These are phyloP conservation scores for Punctoribates punctum DNA, from an alignment of 2,888 invertebrate genomes.

Conservation along the genomic window DNA sequence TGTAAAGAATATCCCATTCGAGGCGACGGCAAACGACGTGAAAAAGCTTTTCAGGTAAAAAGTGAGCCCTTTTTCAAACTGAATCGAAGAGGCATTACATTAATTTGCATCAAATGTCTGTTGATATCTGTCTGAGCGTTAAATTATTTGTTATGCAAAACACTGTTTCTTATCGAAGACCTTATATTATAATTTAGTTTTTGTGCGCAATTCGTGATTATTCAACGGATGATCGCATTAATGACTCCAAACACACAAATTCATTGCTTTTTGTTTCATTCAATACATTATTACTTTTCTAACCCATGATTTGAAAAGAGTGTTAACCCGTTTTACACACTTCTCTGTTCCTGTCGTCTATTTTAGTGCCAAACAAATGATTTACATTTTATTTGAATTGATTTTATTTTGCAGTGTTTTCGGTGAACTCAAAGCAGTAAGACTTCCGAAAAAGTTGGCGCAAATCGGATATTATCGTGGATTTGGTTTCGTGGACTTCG, in stretches of 20 bases:
- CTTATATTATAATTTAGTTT: slow-evolving; percentile 4
- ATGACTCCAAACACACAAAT: slow-evolving; percentile 11
- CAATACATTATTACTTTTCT: not conserved
- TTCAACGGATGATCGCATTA: slow-evolving; percentile 28
- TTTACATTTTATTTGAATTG: slow-evolving; percentile 36
- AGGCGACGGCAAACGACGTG: slow-evolving; percentile 78
- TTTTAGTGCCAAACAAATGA: not conserved
- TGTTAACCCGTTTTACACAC: not conserved
- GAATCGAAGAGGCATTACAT: not conserved
- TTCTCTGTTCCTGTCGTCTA: not conserved
- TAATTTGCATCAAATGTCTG: slow-evolving; percentile 13
- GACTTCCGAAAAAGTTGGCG: slow-evolving; percentile 83
- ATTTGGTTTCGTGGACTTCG: slow-evolving; percentile 93
- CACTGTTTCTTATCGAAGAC: not conserved
- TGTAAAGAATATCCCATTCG: slow-evolving; percentile 92
- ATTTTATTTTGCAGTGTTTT: slow-evolving; percentile 66
- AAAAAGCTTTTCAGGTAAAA: slow-evolving; percentile 80
- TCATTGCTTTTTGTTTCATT: not conserved
- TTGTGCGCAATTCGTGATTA: slow-evolving; percentile 17
- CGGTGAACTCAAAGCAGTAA: slow-evolving; percentile 82
- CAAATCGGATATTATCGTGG: slow-evolving; percentile 82
- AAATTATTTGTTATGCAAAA: slow-evolving; percentile 30
- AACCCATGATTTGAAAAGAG: not conserved
- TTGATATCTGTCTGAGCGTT: slow-evolving; percentile 16
- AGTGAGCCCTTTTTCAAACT: not conserved